Evolutionary conservation across 64 coral and sea anemone genomes (phyloP), one percentile per base, ranked within the genome.

Genomic region (Acropora yongei): DNA sequence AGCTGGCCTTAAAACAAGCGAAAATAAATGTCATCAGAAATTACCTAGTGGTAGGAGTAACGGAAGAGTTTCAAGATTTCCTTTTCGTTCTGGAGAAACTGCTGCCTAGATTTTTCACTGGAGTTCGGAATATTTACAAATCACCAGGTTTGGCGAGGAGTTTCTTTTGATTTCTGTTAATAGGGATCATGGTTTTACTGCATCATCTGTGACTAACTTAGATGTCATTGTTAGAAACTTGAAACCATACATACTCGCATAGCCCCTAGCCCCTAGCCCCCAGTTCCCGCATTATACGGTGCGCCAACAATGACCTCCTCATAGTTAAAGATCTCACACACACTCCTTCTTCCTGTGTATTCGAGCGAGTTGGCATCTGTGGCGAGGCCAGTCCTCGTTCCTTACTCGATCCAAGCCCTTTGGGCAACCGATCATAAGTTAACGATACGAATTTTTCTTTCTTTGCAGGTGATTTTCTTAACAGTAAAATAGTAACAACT

Each of bases 11-110:
- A 1, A 75, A 68, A 68, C 91, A 94, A 71, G 97, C 97, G 8
- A 96, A 96, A 50, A 14, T 61, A 3, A 96, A 96, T 48, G 91
- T 99, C 13, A 61, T 91, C 49, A 89, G 4, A 14, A 93, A 90
- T 11, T 99, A 99, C 44, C 19, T 96, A 12, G 91, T 96, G 3
- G 94, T 99, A 18, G 97, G 97, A 45, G 72, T 99, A 44, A 50
- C 93, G 58, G 97, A 99, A 77, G 91, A 99, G 57, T 82, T 93
- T 18, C 72, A 96, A 43, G 85, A 92, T 55, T 99, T 99, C 47
- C 46, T 99, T 48, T 60, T 65, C 77, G 97, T 91, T 43, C 86
- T 99, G 11, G 94, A 96, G 48, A 96, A 80, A 91, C 19, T 99
- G 1, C 82, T 99, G 47, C 97, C 97, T 12, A 58, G 67, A 41